Evolutionary conservation across 1,140 invertebrate genomes (phyloP).

Genomic region (Alviniconcha marisindica): DNA sequence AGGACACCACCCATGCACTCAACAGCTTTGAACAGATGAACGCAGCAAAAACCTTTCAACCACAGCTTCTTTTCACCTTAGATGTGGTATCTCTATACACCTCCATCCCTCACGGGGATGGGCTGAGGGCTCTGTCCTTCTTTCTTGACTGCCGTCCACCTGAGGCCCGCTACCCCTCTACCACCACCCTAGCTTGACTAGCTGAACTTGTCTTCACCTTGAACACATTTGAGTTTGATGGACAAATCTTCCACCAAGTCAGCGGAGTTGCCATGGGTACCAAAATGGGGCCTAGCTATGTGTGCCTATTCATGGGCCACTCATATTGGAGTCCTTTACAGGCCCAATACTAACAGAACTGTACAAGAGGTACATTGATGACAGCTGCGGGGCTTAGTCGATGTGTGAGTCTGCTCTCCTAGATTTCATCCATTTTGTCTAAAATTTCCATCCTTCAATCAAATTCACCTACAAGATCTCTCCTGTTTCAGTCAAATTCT

Average conservation of each 20-base stretch:
- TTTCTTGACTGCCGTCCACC: background rate
- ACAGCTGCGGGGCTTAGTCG: slow-evolving; percentile 83
- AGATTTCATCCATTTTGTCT: background rate
- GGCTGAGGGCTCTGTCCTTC: background rate
- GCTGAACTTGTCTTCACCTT: background rate
- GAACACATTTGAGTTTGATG: background rate
- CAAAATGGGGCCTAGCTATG: slow-evolving; percentile 30
- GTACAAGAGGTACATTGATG: slow-evolving; percentile 83
- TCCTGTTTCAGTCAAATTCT: too few species aligned
- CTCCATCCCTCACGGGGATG: background rate
- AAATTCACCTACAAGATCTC: background rate
- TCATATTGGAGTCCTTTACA: background rate
- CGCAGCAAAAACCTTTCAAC: background rate
- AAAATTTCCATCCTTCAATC: background rate
- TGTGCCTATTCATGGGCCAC: slow-evolving; percentile 12
- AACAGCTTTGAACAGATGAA: background rate
- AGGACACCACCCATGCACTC: background rate
- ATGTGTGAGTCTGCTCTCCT: background rate
- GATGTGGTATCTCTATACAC: background rate
- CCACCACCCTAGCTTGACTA: background rate
- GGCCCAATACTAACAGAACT: background rate
- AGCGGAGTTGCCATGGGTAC: slow-evolving; percentile 30
- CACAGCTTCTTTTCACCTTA: background rate
- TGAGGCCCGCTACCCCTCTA: background rate
- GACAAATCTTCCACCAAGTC: background rate